phyloP scores from a whole-genome alignment of 2,888 invertebrate genomes.

The Allygus modestus region DNA sequence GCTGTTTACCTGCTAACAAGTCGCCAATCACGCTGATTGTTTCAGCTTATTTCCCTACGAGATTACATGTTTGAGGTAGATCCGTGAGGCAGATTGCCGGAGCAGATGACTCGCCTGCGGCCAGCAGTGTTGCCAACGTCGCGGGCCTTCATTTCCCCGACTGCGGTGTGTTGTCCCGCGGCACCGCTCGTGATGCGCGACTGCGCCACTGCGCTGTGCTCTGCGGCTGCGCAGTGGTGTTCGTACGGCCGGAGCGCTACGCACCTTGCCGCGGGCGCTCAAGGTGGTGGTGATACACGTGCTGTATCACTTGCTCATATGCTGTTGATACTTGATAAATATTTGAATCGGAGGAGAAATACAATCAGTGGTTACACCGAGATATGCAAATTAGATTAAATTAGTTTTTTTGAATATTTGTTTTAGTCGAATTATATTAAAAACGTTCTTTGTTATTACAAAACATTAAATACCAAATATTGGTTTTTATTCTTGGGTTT shows the following conservation, averaged over 20 bases:
- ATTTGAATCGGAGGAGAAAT: too few species aligned
- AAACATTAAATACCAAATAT: too few species aligned
- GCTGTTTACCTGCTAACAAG: slow-evolving; percentile 58
- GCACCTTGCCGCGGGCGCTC: slow-evolving; percentile 27
- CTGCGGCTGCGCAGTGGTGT: not conserved
- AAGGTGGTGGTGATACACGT: slow-evolving; percentile 6
- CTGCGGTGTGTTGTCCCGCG: slow-evolving; percentile 12
- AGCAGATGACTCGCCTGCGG: slow-evolving; percentile 49
- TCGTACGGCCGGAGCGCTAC: not conserved
- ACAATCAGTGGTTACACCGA: too few species aligned
- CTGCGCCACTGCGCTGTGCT: not conserved
- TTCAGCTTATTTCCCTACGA: slow-evolving; percentile 59
- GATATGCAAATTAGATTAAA: too few species aligned
- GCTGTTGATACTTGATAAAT: too few species aligned
- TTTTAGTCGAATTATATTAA: too few species aligned
- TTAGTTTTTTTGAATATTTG: too few species aligned
- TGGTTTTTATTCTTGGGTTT: too few species aligned
- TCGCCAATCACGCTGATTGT: slow-evolving; percentile 58
- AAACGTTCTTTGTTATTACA: too few species aligned
- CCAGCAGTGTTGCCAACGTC: slow-evolving; percentile 33
- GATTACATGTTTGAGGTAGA: slow-evolving; percentile 59
- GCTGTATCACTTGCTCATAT: not conserved
- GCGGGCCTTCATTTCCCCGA: not conserved
- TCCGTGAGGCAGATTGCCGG: slow-evolving; percentile 53
- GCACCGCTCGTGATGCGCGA: slow-evolving; percentile 19